Evolutionary conservation across 1,140 invertebrate genomes (phyloP).

Genomic region (Listronotus bonariensis): DNA sequence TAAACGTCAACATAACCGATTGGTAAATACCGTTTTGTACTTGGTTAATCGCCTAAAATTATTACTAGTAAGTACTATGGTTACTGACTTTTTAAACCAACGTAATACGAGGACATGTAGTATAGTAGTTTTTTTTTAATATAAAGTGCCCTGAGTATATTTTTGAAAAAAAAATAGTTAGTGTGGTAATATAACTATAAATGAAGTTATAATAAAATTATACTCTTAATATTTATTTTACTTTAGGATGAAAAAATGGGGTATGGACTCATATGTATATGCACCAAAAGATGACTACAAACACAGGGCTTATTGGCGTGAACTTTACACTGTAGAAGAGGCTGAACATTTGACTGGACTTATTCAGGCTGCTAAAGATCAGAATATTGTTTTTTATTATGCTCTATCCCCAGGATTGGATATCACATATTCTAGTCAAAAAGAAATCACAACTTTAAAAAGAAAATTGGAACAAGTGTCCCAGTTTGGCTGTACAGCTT

Average conservation of each 20-base stretch:
- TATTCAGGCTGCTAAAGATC: conserved; percentile 85
- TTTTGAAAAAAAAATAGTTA: no score
- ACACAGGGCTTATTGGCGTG: conserved; percentile 94
- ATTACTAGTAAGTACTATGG: no score
- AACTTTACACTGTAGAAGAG: conserved; percentile 97
- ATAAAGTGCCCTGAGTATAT: no score
- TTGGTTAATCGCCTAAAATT: no score
- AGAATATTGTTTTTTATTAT: conserved; percentile 94
- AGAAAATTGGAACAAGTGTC: conserved; percentile 94
- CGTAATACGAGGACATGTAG: no score
- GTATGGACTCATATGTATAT: conserved; percentile 96
- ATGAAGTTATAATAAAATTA: no score
- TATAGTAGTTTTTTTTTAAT: no score
- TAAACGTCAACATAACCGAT: no score
- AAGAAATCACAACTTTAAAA: conserved; percentile 88
- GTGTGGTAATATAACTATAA: no score
- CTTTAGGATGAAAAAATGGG: conserved; percentile 91
- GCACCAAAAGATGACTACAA: conserved; percentile 99
- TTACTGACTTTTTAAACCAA: no score
- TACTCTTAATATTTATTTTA: no score
- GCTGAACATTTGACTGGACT: conserved; percentile 92
- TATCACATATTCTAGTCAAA: conserved; percentile 93
- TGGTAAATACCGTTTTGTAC: no score
- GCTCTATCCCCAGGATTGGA: conserved; percentile 96
- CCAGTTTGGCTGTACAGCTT: conserved; percentile 93